Conservation (phyloP, 2,888 invertebrate genomes). For the Ophioninae sp. region DNA sequence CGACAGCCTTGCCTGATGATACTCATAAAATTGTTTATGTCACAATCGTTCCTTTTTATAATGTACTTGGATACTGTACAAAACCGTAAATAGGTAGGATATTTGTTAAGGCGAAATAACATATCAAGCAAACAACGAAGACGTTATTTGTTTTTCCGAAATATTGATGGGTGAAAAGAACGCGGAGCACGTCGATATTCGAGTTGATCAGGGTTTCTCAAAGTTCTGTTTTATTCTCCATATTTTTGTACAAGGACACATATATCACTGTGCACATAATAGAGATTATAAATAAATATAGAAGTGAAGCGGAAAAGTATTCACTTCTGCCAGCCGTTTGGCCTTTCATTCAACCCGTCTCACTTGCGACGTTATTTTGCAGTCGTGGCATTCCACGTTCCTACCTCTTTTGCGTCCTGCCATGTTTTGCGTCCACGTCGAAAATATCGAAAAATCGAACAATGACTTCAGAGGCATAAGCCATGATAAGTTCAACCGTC, state of each 20-base stretch:
- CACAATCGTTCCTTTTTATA: neutral
- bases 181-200: neutral
- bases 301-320: neutral
- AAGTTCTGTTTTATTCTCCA: conserved; percentile 48
- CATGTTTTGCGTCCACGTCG: neutral
- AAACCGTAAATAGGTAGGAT: neutral
- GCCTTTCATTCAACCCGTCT: neutral
- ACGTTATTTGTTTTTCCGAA: neutral
- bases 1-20: neutral
- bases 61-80: neutral
- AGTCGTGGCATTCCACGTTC: neutral
- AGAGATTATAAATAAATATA: conserved; percentile 38
- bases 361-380: neutral
- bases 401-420: neutral
- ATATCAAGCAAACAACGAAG: neutral
- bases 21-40: neutral
- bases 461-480: neutral
- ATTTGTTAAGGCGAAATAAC: neutral
- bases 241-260: conserved; percentile 51
- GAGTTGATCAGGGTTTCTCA: conserved; percentile 15
- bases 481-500: neutral
- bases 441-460: neutral
- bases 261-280: conserved; percentile 42
- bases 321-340: neutral
- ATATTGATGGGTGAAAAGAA: neutral